Evolutionary conservation across 2,113 vertebrate species (phyloP), one percentile per base, ranked within the genome.

Genomic region (Centropristis striata): DNA sequence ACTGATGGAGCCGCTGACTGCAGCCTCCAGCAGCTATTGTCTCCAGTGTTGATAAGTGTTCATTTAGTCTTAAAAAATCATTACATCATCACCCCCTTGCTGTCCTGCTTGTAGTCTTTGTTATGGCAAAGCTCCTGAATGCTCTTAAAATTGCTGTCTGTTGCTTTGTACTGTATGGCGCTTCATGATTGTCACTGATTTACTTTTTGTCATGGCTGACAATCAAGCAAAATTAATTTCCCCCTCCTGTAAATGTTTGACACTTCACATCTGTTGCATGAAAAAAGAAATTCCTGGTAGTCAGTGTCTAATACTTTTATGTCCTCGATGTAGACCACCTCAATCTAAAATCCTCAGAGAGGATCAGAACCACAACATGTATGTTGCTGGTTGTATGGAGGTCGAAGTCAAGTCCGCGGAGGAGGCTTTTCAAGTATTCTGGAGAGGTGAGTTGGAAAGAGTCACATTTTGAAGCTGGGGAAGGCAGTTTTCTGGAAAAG

Each of bases 351-450:
- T 94, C 36, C 96, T 99, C 8, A 93, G 97, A 23, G 98, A 99
- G 90, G 98, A 99, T 87, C 97, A 97, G 91, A 97, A 97, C 77
- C 98, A 98, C 93, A 99, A 98, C 86, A 99, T 99, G 97, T 99
- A 99, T 2, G 96, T 99, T 60, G 93, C 95, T 0, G 97, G 98
- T 2, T 98, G 98, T 85, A 97, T 97, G 0, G 98, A 99, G 54
- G 93, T 99, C 0, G 98, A 99, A 88, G 98, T 99, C 32, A 99
- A 99, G 84, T 97, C 98, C 21, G 97, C 97, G 0, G 98, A 98
- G 75, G 98, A 99, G 88, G 97, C 97, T 3, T 98, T 99, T 87
- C 97, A 99, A 88, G 96, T 99, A 1, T 99, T 99, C 79, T 99
- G 98, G 98, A 96, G 88, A 97, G 98, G 98, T 99, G 80, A 93